A percentile compares a stretch with the other conserved stretches of the same genome.
phyloP scores from a whole-genome alignment of 2,113 vertebrate genomes.

The Myotis davidii region DNA sequence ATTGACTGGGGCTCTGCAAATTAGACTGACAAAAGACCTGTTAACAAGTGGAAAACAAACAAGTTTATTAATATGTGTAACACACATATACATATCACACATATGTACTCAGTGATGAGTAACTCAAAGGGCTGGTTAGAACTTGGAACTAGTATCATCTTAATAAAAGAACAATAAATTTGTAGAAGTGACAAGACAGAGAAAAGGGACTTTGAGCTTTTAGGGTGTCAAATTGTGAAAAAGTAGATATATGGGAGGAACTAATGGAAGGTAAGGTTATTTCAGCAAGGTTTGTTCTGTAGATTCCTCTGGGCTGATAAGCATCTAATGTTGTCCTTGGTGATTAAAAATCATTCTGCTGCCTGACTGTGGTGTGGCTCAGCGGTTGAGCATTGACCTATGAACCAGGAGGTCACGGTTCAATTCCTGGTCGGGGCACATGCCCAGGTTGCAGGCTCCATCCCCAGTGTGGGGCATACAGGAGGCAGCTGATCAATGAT shows the following conservation, averaged over 20 bases:
- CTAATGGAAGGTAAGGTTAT: neutral
- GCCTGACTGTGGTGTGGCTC: too few relatives aligned
- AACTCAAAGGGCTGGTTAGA: neutral
- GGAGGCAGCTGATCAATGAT: too few relatives aligned
- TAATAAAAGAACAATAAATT: neutral
- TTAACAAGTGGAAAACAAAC: neutral
- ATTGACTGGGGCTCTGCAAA: neutral
- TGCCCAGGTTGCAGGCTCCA: too few relatives aligned
- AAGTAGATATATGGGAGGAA: neutral
- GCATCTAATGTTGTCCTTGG: neutral
- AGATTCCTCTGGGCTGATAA: neutral
- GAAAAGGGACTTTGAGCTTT: neutral
- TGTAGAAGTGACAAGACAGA: neutral
- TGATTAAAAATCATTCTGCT: neutral
- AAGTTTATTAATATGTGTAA: neutral
- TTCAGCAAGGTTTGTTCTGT: neutral
- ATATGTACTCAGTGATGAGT: neutral
- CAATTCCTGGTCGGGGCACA: too few relatives aligned
- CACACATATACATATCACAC: neutral
- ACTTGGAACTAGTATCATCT: neutral
- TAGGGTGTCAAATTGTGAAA: neutral
- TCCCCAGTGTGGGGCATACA: too few relatives aligned
- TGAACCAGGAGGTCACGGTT: too few relatives aligned
- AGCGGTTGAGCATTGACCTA: too few relatives aligned
- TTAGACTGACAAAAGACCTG: neutral